Percentiles rank a stretch among this genome's conserved stretches.
phyloP scores from a whole-genome alignment of 1,140 invertebrate genomes.

The Notospermus geniculatus region DNA sequence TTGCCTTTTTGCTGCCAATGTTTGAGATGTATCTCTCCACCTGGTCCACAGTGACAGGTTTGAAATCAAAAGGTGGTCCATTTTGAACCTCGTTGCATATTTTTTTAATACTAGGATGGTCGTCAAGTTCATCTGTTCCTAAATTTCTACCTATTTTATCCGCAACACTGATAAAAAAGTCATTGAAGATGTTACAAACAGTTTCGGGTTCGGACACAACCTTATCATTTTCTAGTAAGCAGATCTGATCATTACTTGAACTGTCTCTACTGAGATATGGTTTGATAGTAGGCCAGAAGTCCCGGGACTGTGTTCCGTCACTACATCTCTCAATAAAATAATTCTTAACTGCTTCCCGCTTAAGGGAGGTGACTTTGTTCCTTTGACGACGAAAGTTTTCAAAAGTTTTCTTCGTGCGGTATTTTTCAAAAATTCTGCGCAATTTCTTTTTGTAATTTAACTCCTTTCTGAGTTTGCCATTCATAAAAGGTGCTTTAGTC shows the following conservation, averaged over 20 bases:
- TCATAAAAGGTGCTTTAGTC: slow-evolving; percentile 19
- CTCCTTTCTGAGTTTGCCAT: slow-evolving; percentile 16
- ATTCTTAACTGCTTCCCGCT: slow-evolving; percentile 10
- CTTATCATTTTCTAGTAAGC: slow-evolving; percentile 16
- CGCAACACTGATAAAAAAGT: slow-evolving; percentile 26
- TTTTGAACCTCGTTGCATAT: neutral
- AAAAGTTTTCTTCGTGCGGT: slow-evolving; percentile 6
- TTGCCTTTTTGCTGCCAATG: slow-evolving; percentile 3
- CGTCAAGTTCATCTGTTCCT: neutral
- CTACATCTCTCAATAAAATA: slow-evolving; percentile 22
- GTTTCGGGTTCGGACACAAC: slow-evolving; percentile 14
- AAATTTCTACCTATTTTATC: slow-evolving; percentile 12
- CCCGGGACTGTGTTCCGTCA: slow-evolving; percentile 12
- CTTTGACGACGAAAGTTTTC: slow-evolving; percentile 16
- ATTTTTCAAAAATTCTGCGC: slow-evolving; percentile 3
- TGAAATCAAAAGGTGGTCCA: neutral
- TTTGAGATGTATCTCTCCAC: neutral
- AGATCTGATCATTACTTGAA: slow-evolving; percentile 10
- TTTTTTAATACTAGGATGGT: slow-evolving; percentile 1
- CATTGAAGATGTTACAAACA: neutral
- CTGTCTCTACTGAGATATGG: slow-evolving; percentile 23
- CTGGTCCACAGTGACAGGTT: neutral
- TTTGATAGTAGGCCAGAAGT: slow-evolving; percentile 27
- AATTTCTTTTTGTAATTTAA: slow-evolving; percentile 15
- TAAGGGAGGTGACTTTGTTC: slow-evolving; percentile 12